A percentile compares a stretch with the other conserved stretches of the same genome.
These are phyloP conservation scores for Labeo calbasu DNA, from an alignment of 2,797 vertebrate genomes.

Conservation along the genomic window DNA sequence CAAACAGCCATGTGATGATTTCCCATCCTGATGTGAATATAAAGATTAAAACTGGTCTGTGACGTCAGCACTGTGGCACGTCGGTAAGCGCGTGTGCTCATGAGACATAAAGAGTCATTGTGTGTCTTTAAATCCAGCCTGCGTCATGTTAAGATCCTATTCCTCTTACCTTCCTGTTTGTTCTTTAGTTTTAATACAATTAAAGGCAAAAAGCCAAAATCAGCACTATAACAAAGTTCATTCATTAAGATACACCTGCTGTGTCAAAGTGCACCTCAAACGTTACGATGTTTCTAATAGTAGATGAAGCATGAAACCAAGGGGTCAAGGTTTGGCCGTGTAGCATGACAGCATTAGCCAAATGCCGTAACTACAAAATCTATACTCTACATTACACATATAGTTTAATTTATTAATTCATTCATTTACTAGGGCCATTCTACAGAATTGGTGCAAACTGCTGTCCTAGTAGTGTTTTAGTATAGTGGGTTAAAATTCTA, in stretches of 20 bases:
- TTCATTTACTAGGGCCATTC: no score
- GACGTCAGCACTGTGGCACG: background rate
- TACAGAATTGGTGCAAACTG: no score
- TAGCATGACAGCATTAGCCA: background rate
- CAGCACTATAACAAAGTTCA: background rate
- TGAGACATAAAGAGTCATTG: constrained; percentile 13
- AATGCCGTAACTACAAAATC: background rate
- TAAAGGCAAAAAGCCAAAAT: constrained; percentile 2
- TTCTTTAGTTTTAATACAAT: constrained; percentile 6
- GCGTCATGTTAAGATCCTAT: background rate
- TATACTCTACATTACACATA: background rate
- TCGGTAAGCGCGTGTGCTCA: background rate
- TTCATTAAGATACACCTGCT: background rate
- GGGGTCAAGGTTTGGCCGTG: background rate
- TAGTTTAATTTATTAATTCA: background rate
- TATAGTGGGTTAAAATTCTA: no score
- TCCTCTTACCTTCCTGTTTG: constrained; percentile 7
- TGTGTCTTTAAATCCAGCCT: background rate
- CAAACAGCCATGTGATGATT: background rate
- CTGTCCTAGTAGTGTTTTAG: no score
- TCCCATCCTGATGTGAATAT: background rate
- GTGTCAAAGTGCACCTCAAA: constrained; percentile 1
- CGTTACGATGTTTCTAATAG: background rate
- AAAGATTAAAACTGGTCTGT: background rate
- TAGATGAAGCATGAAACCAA: background rate